Conservation (phyloP, 2,797 vertebrate genomes). For the Lutjanus campechanus region DNA sequence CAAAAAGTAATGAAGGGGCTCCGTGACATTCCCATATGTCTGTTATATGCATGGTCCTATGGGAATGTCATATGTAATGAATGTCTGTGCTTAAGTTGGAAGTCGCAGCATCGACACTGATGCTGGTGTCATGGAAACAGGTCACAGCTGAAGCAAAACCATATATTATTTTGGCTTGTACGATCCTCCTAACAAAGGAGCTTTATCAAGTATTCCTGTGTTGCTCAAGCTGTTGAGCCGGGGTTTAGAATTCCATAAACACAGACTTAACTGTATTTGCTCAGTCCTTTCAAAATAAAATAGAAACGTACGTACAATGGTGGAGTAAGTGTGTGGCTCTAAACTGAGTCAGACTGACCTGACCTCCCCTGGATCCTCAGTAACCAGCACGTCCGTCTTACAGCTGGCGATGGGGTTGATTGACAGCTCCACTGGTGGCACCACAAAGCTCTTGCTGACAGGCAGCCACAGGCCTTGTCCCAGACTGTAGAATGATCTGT, state of each 20-base stretch:
- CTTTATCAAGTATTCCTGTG: constrained; percentile 1
- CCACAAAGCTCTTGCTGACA: constrained; percentile 98
- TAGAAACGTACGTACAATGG: not conserved
- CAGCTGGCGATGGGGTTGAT: constrained; percentile 99
- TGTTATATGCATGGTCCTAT: not conserved
- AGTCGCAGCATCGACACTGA: not conserved
- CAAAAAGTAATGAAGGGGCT: not conserved
- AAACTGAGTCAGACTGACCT: constrained; percentile 87
- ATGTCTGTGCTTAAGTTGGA: not conserved
- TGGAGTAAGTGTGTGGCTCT: not conserved
- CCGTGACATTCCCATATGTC: not conserved
- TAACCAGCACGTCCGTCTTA: constrained; percentile 97
- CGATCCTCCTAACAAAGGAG: not conserved
- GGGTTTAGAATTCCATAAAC: not conserved
- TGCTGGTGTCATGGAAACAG: constrained; percentile 1
- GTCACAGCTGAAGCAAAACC: constrained; percentile 3
- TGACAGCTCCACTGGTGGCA: constrained; percentile 96
- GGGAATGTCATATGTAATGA: not conserved
- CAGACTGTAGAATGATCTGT: constrained; percentile 96
- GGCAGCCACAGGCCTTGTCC: constrained; percentile 98
- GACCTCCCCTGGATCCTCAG: constrained; percentile 97
- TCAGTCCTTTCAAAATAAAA: not conserved
- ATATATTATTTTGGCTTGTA: not conserved
- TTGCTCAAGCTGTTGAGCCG: not conserved
- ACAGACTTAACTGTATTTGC: not conserved